Base-by-base conservation (phyloP, 2,888 invertebrate species). In the Notodonta dromedarius region DNA sequence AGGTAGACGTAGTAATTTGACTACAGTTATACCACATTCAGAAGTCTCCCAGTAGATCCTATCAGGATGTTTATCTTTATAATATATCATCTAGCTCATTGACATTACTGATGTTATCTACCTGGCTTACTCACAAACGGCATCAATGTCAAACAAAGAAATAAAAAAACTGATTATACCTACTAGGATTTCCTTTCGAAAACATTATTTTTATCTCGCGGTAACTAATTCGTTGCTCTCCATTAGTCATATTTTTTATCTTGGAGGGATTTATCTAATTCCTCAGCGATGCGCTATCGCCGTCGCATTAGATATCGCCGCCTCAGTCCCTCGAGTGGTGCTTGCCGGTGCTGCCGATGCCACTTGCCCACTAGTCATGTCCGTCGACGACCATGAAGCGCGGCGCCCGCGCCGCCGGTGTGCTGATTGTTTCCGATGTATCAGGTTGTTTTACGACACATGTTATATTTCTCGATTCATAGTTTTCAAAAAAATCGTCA, bases 241-340 rank as follows among this genome's bases (percentile, higher is more conserved):
- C 74, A 75, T 89, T 87, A 87, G 84, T 89, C 86, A 88, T 83
- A 64, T 80, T 77, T 24, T 87, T 90, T 90, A 90, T 90, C 83
- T 80, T 75, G 62, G 70, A 66, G 71, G 66, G 72, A 70, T 75
- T 85, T 88, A 88, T 87, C 85, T 83, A 75, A 79, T 76, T 80
- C 78, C 77, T 84, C 74, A 59, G 69, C 69, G 82, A 82, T 83
- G 69, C 65, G 67, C 59, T 62, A 24, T 24, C 24, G 24, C 24
- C 24, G 24, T 24, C 24, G 24, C 24, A 24, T 24, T 24, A 24
- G 24, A 24, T 24, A 24, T 24, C 65, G 67, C 58, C 59, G 55
- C 54, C 57, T 71, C 74, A 69, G 77, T 73, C 66, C 74, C 67
- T 75, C 71, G 56, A 74, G 80, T 78, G 62, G 69, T 71, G 66